Conservation (phyloP, 1,140 invertebrate genomes). For the Lordiphosa collinella region DNA sequence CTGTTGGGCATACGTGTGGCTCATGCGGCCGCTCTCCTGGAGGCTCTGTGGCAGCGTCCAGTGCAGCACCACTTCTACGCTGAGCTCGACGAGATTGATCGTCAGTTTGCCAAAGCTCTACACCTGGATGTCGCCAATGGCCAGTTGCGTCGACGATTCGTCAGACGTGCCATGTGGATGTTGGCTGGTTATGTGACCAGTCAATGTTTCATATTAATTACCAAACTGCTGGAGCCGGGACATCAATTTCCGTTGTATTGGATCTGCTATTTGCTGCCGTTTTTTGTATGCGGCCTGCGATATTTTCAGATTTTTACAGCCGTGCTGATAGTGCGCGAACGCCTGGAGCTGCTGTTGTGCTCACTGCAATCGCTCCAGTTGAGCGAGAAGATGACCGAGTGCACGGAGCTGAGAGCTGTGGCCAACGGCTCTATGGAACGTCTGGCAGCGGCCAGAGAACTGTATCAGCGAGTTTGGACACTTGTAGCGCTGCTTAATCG, state of each 20-base stretch:
- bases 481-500: constrained; percentile 47
- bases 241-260: constrained; percentile 48
- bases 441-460: constrained; percentile 40
- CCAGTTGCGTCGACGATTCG: constrained; percentile 16
- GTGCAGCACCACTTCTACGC: constrained; percentile 32
- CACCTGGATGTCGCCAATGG: constrained; percentile 38
- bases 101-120: constrained; percentile 38
- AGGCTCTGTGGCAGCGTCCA: constrained; percentile 45
- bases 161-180: constrained; percentile 35
- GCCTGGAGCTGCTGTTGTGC: constrained; percentile 40
- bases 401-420: not conserved
- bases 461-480: constrained; percentile 65
- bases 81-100: constrained; percentile 58
- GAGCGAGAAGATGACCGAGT: not conserved
- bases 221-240: constrained; percentile 34
- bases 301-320: constrained; percentile 70
- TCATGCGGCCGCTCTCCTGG: constrained; percentile 48
- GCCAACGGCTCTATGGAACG: constrained; percentile 31
- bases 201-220: constrained; percentile 47
- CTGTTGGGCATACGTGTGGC: constrained; percentile 68
- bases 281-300: constrained; percentile 58
- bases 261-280: constrained; percentile 61
- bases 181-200: constrained; percentile 44
- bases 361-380: constrained; percentile 44
- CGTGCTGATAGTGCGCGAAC: constrained; percentile 43